A percentile compares a stretch with the other conserved stretches of the same genome.
These are phyloP conservation scores for Drosophila neotestacea DNA, from an alignment of 2,888 invertebrate genomes.

Conservation along the genomic window DNA sequence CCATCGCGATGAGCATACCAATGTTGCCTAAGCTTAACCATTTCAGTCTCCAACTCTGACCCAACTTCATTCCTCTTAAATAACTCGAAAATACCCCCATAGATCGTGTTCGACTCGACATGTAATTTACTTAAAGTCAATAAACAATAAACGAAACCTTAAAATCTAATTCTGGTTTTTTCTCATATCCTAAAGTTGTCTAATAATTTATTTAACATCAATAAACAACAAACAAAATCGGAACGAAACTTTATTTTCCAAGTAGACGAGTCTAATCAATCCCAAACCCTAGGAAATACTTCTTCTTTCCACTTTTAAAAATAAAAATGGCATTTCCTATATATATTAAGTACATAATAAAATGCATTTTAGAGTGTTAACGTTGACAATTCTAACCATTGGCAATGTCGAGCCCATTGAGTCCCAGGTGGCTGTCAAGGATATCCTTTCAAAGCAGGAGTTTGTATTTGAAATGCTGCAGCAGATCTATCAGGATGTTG, in stretches of 20 bases:
- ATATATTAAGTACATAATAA: no score
- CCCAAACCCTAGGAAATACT: neutral
- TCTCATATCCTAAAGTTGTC: neutral
- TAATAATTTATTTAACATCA: no score
- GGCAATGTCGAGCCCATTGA: slow-evolving; percentile 75
- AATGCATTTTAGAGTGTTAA: slow-evolving; percentile 41
- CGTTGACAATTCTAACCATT: slow-evolving; percentile 72
- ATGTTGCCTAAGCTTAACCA: slow-evolving; percentile 77
- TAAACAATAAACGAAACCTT: slow-evolving; percentile 44
- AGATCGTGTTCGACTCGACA: slow-evolving; percentile 56
- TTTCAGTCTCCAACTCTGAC: slow-evolving; percentile 27
- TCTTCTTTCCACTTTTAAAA: no score
- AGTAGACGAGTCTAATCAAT: no score
- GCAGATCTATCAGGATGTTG: slow-evolving; percentile 88
- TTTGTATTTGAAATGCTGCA: slow-evolving; percentile 87
- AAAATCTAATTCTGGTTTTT: slow-evolving; percentile 1
- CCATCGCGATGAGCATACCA: slow-evolving; percentile 87
- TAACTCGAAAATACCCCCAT: slow-evolving; percentile 38
- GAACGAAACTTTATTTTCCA: no score
- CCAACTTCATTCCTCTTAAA: slow-evolving; percentile 15
- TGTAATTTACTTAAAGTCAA: slow-evolving; percentile 38
- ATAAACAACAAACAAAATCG: no score
- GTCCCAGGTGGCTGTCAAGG: slow-evolving; percentile 86
- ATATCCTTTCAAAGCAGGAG: slow-evolving; percentile 86
- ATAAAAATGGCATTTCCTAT: no score